Conservation (phyloP, 1,140 invertebrate species). For the Drosophila bocki region DNA sequence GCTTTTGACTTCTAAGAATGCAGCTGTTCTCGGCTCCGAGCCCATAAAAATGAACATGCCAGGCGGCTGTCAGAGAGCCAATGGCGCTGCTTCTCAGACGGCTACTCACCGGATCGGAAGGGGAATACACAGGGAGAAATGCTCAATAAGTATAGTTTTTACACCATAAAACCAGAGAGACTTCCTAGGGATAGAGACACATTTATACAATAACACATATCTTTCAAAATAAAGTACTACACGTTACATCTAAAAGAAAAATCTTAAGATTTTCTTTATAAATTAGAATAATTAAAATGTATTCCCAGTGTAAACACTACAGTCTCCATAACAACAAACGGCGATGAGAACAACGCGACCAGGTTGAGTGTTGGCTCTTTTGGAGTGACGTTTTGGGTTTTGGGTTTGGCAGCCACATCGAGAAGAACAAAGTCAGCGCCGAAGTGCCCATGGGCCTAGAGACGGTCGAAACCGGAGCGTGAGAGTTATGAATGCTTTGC, state of each 20-base stretch:
- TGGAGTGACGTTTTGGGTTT: constrained; percentile 75
- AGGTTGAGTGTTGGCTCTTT: constrained; percentile 53
- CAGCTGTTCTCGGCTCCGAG: constrained; percentile 45
- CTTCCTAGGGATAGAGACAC: background rate
- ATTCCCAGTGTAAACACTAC: constrained; percentile 1
- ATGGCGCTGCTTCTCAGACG: constrained; percentile 63
- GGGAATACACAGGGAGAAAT: background rate
- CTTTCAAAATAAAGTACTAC: too few relatives aligned
- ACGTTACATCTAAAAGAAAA: background rate
- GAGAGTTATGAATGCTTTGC: constrained; percentile 44
- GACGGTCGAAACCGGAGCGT: constrained; percentile 61
- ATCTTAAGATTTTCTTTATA: background rate
- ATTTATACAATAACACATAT: background rate
- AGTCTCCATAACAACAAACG: constrained; percentile 22
- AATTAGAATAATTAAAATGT: too few relatives aligned
- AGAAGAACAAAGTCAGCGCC: constrained; percentile 77
- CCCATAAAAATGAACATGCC: constrained; percentile 77
- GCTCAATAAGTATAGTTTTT: too few relatives aligned
- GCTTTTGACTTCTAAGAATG: constrained; percentile 73
- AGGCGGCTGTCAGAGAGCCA: constrained; percentile 73
- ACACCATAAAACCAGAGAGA: background rate
- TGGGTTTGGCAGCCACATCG: constrained; percentile 54
- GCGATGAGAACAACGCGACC: constrained; percentile 43
- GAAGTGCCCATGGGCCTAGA: constrained; percentile 62
- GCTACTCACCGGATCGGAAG: constrained; percentile 56